phyloP scores from a whole-genome alignment of 2,113 vertebrate species.

The Amphilophus citrinellus region DNA sequence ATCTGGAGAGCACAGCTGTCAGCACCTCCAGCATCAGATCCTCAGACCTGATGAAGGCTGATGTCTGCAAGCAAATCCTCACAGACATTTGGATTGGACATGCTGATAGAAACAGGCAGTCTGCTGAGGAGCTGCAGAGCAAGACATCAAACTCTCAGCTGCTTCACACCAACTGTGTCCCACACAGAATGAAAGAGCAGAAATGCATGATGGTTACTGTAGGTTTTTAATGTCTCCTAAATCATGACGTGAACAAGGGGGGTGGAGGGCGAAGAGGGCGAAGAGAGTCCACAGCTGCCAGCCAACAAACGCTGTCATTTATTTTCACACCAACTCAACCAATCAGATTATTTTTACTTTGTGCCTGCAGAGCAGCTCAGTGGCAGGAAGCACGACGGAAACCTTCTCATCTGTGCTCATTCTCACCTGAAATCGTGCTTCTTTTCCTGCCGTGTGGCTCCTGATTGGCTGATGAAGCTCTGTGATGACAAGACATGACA shows the following conservation, averaged over 20 bases:
- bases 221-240: neutral
- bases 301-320: neutral
- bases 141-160: slow-evolving; percentile 1
- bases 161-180: too few species aligned
- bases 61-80: neutral
- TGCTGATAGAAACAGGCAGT: neutral
- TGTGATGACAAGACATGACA: neutral
- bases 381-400: neutral
- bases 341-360: neutral
- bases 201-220: neutral
- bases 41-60: neutral
- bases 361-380: neutral
- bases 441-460: neutral
- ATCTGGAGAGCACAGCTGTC: slow-evolving; percentile 40
- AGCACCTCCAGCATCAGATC: neutral
- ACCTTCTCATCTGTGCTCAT: neutral
- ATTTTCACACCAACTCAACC: neutral
- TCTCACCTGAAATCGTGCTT: neutral
- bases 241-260: neutral
- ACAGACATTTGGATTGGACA: neutral
- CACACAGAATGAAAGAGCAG: neutral
- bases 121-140: neutral
- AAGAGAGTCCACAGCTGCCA: neutral
- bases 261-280: neutral
- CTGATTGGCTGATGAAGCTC: neutral